Evolutionary conservation across 2,888 invertebrate genomes (phyloP), one percentile per base, ranked within the genome.

Genomic region (Choristoneura rosaceana): DNA sequence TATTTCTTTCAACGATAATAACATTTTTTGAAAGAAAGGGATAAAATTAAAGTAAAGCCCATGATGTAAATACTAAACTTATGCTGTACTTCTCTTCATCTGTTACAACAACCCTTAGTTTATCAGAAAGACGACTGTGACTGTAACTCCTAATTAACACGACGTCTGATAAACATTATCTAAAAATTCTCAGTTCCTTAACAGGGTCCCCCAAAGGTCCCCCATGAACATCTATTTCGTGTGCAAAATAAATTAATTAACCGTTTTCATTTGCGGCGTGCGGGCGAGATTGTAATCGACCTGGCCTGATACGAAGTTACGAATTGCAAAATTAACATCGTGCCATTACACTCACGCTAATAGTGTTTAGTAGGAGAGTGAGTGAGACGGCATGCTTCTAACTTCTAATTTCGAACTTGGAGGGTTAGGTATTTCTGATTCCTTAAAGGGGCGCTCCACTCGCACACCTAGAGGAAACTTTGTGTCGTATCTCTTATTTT

Each of bases 251-350:
- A 52, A 65, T 70, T 15, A 70, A 65, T 70, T 60, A 70, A 65
- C 70, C 70, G 60, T 66, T 70, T 70, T 65, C 70, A 64, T 64
- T 69, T 61, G 61, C 50, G 43, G 67, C 62, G n/a, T 52, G 60
- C 59, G 65, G 63, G 25, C 50, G 65, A 70, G 70, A 70, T 70
- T 50, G 52, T 60, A 50, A 59, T 70, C 70, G 45, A 34, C 15
- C 14, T 38, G 7, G 38, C 38, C 7, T 25, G 25, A 25, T 25
- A 0, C 25, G 25, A 25, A 25, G 25, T 25, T 25, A 25, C 25
- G 25, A 25, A 25, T 25, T 25, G 25, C 2, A 25, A 25, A 25
- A 25, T 25, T 25, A 25, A 25, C 25, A 25, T 25, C 25, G 25
- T 25, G 25, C 25, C 25, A 25, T 38, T 38, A 4, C 38, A 38